phyloP scores from a whole-genome alignment of 2,113 vertebrate genomes.

The Gorsachius goisagi region DNA sequence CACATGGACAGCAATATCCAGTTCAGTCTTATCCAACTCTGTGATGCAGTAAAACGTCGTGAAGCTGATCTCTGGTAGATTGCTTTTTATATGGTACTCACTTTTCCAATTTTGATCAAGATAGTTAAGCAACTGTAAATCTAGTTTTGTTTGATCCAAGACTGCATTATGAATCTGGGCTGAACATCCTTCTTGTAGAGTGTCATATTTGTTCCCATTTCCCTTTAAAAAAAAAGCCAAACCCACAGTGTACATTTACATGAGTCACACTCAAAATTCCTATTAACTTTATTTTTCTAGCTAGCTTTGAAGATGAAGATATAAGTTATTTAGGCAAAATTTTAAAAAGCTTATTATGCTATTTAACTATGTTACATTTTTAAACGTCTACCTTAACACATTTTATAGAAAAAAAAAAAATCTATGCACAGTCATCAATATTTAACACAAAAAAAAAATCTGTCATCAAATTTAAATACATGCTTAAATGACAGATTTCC shows the following conservation, averaged over 20 bases:
- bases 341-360: not conserved
- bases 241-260: not conserved
- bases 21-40: conserved; percentile 79
- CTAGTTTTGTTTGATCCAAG: conserved; percentile 82
- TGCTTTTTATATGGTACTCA: conserved; percentile 79
- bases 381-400: not conserved
- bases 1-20: conserved; percentile 91
- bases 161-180: conserved; percentile 89
- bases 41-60: conserved; percentile 82
- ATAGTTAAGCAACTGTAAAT: conserved; percentile 86
- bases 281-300: not conserved
- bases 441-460: not conserved
- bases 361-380: not conserved
- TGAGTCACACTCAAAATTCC: not conserved
- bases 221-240: conserved; percentile 72
- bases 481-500: not conserved
- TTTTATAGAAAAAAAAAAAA: not conserved
- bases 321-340: not conserved
- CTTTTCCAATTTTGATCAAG: conserved; percentile 89
- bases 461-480: not conserved
- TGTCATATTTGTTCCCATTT: conserved; percentile 60
- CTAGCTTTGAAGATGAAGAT: not conserved
- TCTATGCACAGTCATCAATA: not conserved
- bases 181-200: conserved; percentile 84
- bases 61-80: conserved; percentile 90